These are phyloP conservation scores for Falco biarmicus DNA, from an alignment of 2,797 vertebrate genomes.

Conservation along the genomic window DNA sequence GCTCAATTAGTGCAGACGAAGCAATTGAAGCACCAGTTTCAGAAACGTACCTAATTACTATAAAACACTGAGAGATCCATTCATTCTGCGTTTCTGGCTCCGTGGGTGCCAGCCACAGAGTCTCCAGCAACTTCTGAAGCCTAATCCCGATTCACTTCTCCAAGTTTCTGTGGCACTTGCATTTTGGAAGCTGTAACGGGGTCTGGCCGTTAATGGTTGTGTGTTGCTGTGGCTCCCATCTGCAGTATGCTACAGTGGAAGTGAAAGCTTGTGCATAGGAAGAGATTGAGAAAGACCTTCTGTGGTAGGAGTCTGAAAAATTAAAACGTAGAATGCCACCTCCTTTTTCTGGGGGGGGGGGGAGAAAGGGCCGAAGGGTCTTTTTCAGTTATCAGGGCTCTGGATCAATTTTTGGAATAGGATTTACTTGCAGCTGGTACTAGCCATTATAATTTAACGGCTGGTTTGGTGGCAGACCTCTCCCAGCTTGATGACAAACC, in stretches of 20 bases:
- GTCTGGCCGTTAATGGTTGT: not conserved
- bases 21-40: slow-evolving; percentile 30
- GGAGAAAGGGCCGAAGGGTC: not conserved
- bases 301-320: not conserved
- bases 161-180: slow-evolving; percentile 27
- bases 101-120: slow-evolving; percentile 62
- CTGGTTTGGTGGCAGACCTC: not conserved
- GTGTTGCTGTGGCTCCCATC: not conserved
- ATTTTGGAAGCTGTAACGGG: slow-evolving; percentile 11
- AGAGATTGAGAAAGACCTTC: not conserved
- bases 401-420: not conserved
- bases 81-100: slow-evolving; percentile 66
- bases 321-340: not conserved
- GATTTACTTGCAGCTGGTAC: not conserved
- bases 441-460: not conserved
- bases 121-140: slow-evolving; percentile 59
- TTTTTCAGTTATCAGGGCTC: not conserved
- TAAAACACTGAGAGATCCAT: slow-evolving; percentile 61
- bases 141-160: slow-evolving; percentile 50
- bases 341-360: not conserved
- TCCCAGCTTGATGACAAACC: not conserved
- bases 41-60: slow-evolving; percentile 67
- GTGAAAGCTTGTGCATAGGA: not conserved
- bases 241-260: not conserved
- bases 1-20: slow-evolving; percentile 64